These are phyloP conservation scores for Augochlora pura DNA, from an alignment of 1,140 invertebrate genomes.

Conservation along the genomic window DNA sequence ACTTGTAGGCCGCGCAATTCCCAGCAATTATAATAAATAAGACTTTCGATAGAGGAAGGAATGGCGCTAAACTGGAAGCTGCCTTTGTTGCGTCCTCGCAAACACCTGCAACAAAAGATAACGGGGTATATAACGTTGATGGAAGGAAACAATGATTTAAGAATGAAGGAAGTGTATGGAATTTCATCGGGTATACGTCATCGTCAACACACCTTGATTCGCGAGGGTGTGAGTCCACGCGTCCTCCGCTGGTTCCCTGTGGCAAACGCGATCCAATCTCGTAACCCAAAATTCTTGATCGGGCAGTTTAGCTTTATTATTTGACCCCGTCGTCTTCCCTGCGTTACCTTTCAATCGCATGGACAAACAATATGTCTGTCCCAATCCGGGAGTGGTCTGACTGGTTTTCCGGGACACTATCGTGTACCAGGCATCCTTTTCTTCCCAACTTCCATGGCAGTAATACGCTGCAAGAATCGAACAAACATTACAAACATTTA, in stretches of 20 bases:
- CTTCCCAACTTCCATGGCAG: constrained; percentile 84
- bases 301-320: constrained; percentile 55
- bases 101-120: constrained; percentile 69
- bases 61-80: constrained; percentile 73
- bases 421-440: constrained; percentile 82
- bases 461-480: constrained; percentile 78
- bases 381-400: constrained; percentile 62
- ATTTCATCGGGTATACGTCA: too few species aligned
- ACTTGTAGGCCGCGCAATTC: constrained; percentile 60
- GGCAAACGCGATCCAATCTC: constrained; percentile 69
- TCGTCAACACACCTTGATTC: constrained; percentile 70
- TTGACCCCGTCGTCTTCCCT: constrained; percentile 58
- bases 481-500: neutral
- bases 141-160: neutral
- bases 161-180: too few species aligned
- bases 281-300: constrained; percentile 73
- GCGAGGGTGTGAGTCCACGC: constrained; percentile 74
- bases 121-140: neutral
- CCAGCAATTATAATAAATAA: constrained; percentile 63
- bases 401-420: constrained; percentile 80
- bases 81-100: constrained; percentile 76
- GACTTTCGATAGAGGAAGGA: constrained; percentile 70
- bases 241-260: constrained; percentile 62
- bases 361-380: constrained; percentile 73
- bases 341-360: constrained; percentile 66